Evolutionary conservation across 2,888 invertebrate species (phyloP).

Genomic region (Graphium colonna): DNA sequence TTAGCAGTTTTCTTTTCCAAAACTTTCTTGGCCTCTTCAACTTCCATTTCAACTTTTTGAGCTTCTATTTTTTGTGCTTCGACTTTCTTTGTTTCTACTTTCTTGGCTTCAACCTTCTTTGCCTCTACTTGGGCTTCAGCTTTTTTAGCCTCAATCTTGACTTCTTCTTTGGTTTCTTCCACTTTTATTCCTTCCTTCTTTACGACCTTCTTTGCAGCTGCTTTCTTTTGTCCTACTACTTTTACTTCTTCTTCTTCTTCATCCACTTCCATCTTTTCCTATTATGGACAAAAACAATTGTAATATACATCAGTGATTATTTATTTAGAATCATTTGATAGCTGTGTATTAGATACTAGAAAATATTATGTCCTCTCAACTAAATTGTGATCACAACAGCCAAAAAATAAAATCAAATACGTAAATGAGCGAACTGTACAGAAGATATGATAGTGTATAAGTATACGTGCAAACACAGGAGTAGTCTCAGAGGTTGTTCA

Average conservation of each 20-base stretch:
- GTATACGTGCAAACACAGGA: too few relatives aligned
- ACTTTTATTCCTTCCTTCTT: slow-evolving; percentile 60
- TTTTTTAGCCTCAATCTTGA: slow-evolving; percentile 45
- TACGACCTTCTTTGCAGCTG: slow-evolving; percentile 50
- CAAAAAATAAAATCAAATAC: too few relatives aligned
- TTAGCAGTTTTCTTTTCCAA: slow-evolving; percentile 71
- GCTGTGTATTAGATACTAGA: too few relatives aligned
- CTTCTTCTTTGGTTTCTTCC: slow-evolving; percentile 48
- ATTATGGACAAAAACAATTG: background rate
- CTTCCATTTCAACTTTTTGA: slow-evolving; percentile 55
- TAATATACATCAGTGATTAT: too few relatives aligned
- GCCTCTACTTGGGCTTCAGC: slow-evolving; percentile 49
- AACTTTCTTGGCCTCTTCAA: slow-evolving; percentile 65
- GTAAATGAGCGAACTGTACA: too few relatives aligned
- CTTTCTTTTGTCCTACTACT: slow-evolving; percentile 51
- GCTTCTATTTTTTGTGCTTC: slow-evolving; percentile 57
- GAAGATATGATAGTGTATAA: too few relatives aligned
- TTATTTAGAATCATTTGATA: too few relatives aligned
- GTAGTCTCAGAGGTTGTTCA: too few relatives aligned
- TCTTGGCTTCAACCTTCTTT: slow-evolving; percentile 57
- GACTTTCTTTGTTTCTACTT: slow-evolving; percentile 53
- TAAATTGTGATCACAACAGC: too few relatives aligned
- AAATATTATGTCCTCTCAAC: too few relatives aligned
- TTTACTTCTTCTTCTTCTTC: slow-evolving; percentile 38
- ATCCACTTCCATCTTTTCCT: slow-evolving; percentile 43